Evolutionary conservation across 1,140 invertebrate species (phyloP), one percentile per base, ranked within the genome.

Genomic region (Hypothenemus hampei): DNA sequence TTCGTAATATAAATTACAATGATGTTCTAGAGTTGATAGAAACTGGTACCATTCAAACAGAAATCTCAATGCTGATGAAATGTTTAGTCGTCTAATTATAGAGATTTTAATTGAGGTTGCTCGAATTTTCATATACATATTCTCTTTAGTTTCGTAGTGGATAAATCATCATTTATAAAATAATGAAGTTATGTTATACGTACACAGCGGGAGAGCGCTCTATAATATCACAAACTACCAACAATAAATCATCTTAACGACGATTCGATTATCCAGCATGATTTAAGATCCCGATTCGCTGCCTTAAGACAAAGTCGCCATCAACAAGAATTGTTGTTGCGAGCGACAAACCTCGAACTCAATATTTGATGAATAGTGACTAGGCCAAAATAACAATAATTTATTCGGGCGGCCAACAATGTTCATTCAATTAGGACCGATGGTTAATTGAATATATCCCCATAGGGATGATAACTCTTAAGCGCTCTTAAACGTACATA

Each of bases 401-500:
- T 49, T 49, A 49, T 49, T 37, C 20, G 20, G 33, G n/a, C 21
- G 15, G n/a, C n/a, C n/a, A n/a, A n/a, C n/a, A 37, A 10, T 36
- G 24, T 39, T 49, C 46, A 49, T 49, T 49, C 46, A 49, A 49
- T 49, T 49, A 49, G 23, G 21, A 37, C 13, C 20, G 22, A 39
- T 19, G 8, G 33, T 18, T 49, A 49, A 49, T 49, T 49, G 33
- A 49, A 49, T 49, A 49, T 37, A 29, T 49, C 29, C 19, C 33
- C 46, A 37, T 37, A 16, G 16, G 31, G 33, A 36, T 49, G 35
- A 49, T 49, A 37, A 37, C 46, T 49, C 46, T 49, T 26, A 49
- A 49, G 19, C 33, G 45, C 45, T 47, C 26, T 47, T 41, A 22
- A 22, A 13, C 39, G 19, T 45, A 45, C 45, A 36, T 47, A 31